A percentile compares a stretch with the other conserved stretches of the same genome.
Conservation (phyloP, 2,113 vertebrate genomes). For the Nibea albiflora region DNA sequence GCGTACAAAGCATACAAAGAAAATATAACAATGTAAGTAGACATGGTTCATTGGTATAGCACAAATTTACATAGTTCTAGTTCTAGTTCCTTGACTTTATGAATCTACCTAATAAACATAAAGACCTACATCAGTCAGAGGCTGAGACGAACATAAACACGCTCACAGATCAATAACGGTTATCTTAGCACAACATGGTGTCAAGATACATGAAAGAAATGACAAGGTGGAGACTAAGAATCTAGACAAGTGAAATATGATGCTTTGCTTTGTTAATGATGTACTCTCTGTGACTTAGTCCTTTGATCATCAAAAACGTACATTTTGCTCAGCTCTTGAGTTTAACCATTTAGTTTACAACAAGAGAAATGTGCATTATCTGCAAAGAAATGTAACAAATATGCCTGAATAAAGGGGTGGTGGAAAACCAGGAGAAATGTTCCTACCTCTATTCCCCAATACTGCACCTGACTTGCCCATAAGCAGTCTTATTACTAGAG, state of each 20-base stretch:
- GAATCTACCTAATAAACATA: no score
- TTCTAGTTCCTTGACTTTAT: no score
- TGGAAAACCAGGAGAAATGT: not conserved
- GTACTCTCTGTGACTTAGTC: not conserved
- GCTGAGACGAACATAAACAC: no score
- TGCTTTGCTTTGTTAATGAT: not conserved
- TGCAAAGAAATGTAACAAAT: not conserved
- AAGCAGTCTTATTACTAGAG: not conserved
- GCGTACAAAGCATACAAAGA: not conserved
- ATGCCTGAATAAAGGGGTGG: not conserved
- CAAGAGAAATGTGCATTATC: not conserved
- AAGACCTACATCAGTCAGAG: no score
- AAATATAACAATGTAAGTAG: not conserved
- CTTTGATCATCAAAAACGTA: not conserved
- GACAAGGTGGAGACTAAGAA: not conserved
- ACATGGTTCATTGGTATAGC: no score
- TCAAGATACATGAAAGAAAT: no score
- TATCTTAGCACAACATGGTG: no score
- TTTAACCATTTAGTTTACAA: not conserved
- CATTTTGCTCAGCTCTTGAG: not conserved
- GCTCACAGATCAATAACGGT: no score
- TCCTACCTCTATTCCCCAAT: not conserved
- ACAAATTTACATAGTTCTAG: no score
- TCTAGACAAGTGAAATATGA: not conserved
- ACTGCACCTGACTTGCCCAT: slow-evolving; percentile 1